Evolutionary conservation across 2,797 vertebrate genomes (phyloP).

Genomic region (Lithobates pipiens): DNA sequence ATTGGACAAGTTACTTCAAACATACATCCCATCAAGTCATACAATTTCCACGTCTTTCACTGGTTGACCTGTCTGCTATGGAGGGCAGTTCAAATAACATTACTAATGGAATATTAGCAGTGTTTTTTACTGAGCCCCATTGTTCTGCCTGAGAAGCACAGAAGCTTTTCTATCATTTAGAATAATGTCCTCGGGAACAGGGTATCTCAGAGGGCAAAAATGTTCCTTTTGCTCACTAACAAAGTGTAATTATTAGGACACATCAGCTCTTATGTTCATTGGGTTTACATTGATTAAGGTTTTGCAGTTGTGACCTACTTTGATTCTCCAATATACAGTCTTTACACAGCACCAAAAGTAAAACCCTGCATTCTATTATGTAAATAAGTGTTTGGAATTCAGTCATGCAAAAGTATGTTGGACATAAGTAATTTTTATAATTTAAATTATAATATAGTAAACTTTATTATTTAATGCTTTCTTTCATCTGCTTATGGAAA

Average conservation of each 20-base stretch:
- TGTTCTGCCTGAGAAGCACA: constrained; percentile 37
- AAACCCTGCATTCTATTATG: no score
- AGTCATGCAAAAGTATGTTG: no score
- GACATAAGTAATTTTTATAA: no score
- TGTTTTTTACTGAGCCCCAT: constrained; percentile 43
- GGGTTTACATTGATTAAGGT: constrained; percentile 13
- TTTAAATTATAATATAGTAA: no score
- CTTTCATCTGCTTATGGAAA: no score
- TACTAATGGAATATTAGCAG: constrained; percentile 21
- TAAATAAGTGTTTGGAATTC: no score
- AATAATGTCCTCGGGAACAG: constrained; percentile 50
- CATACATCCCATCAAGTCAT: constrained; percentile 13
- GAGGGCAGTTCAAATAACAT: constrained; percentile 47
- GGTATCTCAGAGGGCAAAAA: constrained; percentile 51
- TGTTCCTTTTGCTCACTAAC: constrained; percentile 57
- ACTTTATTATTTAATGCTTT: no score
- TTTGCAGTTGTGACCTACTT: constrained; percentile 23
- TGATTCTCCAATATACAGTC: not conserved
- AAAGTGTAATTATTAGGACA: constrained; percentile 55
- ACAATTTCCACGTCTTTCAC: constrained; percentile 43
- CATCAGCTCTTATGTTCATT: constrained; percentile 17
- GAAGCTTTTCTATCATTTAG: constrained; percentile 44
- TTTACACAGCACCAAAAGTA: no score
- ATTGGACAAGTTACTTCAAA: constrained; percentile 13
- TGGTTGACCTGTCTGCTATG: constrained; percentile 23